These are phyloP conservation scores for Sebastes reedi DNA, from an alignment of 2,797 vertebrate genomes.

Conservation along the genomic window DNA sequence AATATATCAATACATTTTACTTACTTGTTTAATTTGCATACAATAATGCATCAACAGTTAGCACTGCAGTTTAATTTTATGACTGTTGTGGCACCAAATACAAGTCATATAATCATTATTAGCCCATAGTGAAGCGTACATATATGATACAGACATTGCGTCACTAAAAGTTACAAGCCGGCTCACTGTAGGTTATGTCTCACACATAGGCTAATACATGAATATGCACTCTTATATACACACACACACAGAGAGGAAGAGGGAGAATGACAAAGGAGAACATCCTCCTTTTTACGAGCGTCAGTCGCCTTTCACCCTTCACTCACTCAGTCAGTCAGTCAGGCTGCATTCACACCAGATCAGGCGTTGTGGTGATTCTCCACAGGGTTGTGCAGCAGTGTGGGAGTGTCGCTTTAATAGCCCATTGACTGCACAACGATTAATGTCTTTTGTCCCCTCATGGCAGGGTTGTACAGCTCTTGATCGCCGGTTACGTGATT, in stretches of 20 bases:
- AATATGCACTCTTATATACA: neutral
- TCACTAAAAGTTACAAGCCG: neutral
- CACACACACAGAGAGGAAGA: neutral
- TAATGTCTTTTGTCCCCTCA: too few relatives aligned
- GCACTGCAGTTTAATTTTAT: neutral
- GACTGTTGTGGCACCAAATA: neutral
- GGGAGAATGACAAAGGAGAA: neutral
- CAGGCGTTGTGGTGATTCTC: too few relatives aligned
- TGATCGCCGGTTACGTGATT: too few relatives aligned
- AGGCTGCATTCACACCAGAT: too few relatives aligned
- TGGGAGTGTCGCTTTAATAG: too few relatives aligned
- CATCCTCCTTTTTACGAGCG: neutral
- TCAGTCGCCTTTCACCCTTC: neutral
- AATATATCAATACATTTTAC: neutral
- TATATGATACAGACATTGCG: neutral
- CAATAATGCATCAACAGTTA: neutral
- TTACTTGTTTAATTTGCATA: neutral
- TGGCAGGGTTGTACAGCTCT: too few relatives aligned
- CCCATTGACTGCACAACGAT: too few relatives aligned
- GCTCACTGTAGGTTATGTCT: neutral
- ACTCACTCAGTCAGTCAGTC: neutral
- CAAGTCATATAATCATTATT: neutral
- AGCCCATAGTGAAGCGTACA: neutral
- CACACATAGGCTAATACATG: too few relatives aligned
- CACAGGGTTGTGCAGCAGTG: too few relatives aligned